Conservation (phyloP, 2,113 vertebrate genomes). For the Burhinus oedicnemus region DNA sequence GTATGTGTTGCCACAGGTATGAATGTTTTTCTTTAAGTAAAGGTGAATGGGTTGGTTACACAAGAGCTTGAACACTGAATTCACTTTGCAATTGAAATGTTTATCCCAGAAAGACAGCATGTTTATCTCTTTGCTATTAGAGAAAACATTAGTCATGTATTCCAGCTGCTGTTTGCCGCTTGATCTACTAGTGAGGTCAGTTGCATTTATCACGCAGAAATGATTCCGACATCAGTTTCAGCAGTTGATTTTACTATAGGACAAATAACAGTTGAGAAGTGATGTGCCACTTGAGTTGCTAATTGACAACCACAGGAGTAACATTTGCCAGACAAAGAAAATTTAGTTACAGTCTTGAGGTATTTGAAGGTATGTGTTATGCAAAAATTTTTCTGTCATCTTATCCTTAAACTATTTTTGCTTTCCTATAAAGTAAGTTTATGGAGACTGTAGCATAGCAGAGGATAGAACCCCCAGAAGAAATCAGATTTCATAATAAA, state of each 20-base stretch:
- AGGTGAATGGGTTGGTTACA: neutral
- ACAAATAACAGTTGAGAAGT: constrained; percentile 18
- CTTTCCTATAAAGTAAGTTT: neutral
- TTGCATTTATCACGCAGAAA: constrained; percentile 49
- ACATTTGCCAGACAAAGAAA: constrained; percentile 11
- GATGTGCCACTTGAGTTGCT: constrained; percentile 33
- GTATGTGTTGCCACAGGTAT: neutral
- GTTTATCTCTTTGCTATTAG: neutral
- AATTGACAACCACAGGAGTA: constrained; percentile 37
- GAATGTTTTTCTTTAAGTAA: neutral
- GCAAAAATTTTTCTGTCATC: neutral
- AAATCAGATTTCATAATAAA: neutral
- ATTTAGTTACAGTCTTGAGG: neutral
- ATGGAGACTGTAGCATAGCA: neutral
- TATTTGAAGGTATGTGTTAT: neutral
- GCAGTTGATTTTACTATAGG: constrained; percentile 49
- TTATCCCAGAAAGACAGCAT: neutral
- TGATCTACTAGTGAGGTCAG: constrained; percentile 63
- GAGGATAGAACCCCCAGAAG: neutral
- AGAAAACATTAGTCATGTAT: constrained; percentile 7
- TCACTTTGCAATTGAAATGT: constrained; percentile 19
- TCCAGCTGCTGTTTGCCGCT: constrained; percentile 49
- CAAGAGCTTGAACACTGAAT: neutral
- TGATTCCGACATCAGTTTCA: constrained; percentile 44
- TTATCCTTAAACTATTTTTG: neutral